Evolutionary conservation across 2,113 vertebrate species (phyloP), one percentile per base, ranked within the genome.

Genomic region (Passer domesticus): DNA sequence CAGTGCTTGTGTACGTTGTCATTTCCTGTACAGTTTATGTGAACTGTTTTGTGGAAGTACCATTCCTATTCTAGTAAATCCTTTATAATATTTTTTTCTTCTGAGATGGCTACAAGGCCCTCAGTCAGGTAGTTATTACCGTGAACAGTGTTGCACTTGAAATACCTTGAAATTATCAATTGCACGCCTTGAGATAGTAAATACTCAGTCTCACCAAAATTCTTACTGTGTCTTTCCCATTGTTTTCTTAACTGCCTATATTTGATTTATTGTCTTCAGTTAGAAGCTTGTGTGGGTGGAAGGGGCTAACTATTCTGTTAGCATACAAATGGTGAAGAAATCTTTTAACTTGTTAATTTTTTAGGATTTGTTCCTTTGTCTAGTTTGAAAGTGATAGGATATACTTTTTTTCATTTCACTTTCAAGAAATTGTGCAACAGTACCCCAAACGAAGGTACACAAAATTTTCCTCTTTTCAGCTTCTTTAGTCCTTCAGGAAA

Each of bases 401-500:
- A 35, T 23, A 6, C 22, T 2, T 35, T 62, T 62, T 77, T 50
- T 28, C 3, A 15, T 46, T 64, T 66, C 31, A 50, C 15, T 49
- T 78, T 18, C 16, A 89, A 58, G 15, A n/a, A 78, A 76, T 39
- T 52, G 4, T 78, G 25, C 62, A 55, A 27, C 30, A 39, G 4
- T 73, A 46, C 33, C 27, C 18, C n/a, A 56, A 74, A 82, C 13
- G 17, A 68, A 94, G 37, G 19, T 49, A 59, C 7, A 18, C 15
- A 60, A 37, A 66, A 27, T 43, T 52, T 72, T 72, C 31, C 3
- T 63, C 39, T 87, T 74, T 63, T 33, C 52, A 87, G 69, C 74
- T 89, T 66, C 79, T 91, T 82, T 68, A 89, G 81, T 72, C 53
- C 24, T 93, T 89, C 77, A 94, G 58, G 69, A 37, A 89, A 58